Base-by-base conservation (phyloP, 2,888 invertebrate genomes). In the Electrophaes corylata region DNA sequence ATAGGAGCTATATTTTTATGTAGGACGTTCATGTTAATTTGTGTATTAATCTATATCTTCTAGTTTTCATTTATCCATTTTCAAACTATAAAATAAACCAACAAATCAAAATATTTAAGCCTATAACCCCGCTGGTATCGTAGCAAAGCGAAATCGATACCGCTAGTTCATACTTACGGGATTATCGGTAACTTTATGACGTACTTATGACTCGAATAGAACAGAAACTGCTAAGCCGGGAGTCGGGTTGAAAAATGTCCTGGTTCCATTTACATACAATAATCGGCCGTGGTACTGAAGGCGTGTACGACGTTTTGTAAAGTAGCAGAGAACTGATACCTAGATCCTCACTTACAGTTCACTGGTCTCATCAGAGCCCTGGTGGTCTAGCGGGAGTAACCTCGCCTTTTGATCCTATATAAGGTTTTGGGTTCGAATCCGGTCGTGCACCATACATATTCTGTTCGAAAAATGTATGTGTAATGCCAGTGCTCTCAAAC, bases 241-340 rank as follows among this genome's bases (percentile, higher is more conserved):
- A 52, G 66, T 56, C 56, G 69, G 73, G 71, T 75, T 76, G 79
- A 80, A 84, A 86, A 86, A 81, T 81, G 72, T 79, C 79, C 77
- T 72, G 71, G 60, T 76, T 66, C 79, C 73, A 84, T 89, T 90
- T 86, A 84, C 89, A 89, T 88, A 89, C 87, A 90, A 88, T 89
- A 83, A 84, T 83, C 86, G 82, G 82, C 79, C 81, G 79, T 76
- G 75, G 76, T 74, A 68, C 65, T 66, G 62, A 65, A 74, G 70
- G 81, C 80, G 81, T 67, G 73, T 69, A 69, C 62, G 66, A 71
- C 55, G 48, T 29, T 54, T n/a, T n/a, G n/a, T n/a, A n/a, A n/a
- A n/a, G n/a, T n/a, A n/a, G n/a, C n/a, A n/a, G n/a, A n/a, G n/a
- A n/a, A n/a, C n/a, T n/a, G n/a, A n/a, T n/a, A n/a, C n/a, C n/a